Conservation (phyloP, 2,113 vertebrate species). For the Microtus pennsylvanicus region DNA sequence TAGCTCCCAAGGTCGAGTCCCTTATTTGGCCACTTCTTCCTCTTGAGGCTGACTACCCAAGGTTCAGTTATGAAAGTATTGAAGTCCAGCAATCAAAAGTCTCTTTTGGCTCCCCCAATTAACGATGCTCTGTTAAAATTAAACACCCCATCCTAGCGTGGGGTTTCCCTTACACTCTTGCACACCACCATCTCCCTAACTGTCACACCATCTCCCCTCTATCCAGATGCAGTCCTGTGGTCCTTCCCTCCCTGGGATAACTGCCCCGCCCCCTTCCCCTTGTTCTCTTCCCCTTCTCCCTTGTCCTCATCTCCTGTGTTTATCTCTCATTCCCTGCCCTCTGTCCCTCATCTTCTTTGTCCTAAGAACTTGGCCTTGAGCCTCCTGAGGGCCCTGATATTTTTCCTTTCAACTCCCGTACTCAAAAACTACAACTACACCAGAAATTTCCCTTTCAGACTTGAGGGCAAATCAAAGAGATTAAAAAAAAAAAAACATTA, state of each 20-base stretch:
- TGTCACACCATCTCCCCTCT: background rate
- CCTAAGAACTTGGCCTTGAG: background rate
- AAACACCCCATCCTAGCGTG: background rate
- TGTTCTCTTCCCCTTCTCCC: background rate
- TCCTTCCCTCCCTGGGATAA: background rate
- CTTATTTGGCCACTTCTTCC: background rate
- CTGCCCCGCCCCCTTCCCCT: no score
- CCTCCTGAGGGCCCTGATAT: background rate
- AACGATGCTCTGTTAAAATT: background rate
- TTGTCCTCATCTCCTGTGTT: background rate
- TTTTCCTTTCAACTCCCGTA: background rate
- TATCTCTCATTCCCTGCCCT: background rate
- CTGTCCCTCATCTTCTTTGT: background rate
- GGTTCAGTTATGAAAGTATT: background rate
- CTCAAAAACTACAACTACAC: slow-evolving; percentile 33
- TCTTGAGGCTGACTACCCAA: background rate
- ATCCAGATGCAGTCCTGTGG: background rate
- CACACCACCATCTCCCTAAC: no score
- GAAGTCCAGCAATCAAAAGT: background rate
- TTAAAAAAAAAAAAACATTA: background rate
- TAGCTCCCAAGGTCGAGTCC: background rate
- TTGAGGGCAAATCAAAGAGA: slow-evolving; percentile 31
- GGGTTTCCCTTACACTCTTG: background rate
- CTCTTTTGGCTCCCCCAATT: background rate
- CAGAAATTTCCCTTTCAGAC: background rate